Base-by-base conservation (phyloP, 2,888 invertebrate genomes). In the Elgonia sp. region DNA sequence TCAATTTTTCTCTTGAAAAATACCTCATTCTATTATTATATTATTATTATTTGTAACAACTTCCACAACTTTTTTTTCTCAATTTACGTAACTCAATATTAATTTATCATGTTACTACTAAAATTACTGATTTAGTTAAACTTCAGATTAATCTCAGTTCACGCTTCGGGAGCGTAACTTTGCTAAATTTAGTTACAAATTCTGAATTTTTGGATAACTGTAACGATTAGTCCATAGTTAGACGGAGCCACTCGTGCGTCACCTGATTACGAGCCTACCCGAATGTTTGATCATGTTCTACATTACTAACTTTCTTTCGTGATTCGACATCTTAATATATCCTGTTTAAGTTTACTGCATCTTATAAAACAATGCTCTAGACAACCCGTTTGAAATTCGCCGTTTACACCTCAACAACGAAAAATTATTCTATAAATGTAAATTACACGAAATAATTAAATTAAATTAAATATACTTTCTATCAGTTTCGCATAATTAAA, bases 261-360 rank as follows among this genome's bases (percentile, higher is more conserved):
- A 81, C 69, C 72, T 72, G 72, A 81, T 63, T 72, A 57, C 62
- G 40, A 81, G 81, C 72, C 72, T 81, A 63, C 67, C 40, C 75
- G 40, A 84, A 76, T 84, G 76, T 76, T 84, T 76, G 69, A 62
- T 76, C 69, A 76, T 69, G 69, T 76, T 76, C 83, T 69, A 76
- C 82, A 72, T 65, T 69, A n/a, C 69, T 42, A 50, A 83, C 75
- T 83, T 83, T 83, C 83, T 67, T 83, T 83, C 83, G 67, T 75
- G 75, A 83, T 75, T 72, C 63, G 63, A 72, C 70, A 42, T 37
- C 55, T 57, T 76, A 63, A 72, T 76, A 63, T 20, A 63, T 76
- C 63, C 63, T 76, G 63, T 63, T 60, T 29, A 63, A 63, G 40
- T 77, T 67, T 76, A 39, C 57, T 40, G 46, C 9, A 21, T 55